Base-by-base conservation (phyloP, 2,888 invertebrate genomes). In the Orgyia antiqua region DNA sequence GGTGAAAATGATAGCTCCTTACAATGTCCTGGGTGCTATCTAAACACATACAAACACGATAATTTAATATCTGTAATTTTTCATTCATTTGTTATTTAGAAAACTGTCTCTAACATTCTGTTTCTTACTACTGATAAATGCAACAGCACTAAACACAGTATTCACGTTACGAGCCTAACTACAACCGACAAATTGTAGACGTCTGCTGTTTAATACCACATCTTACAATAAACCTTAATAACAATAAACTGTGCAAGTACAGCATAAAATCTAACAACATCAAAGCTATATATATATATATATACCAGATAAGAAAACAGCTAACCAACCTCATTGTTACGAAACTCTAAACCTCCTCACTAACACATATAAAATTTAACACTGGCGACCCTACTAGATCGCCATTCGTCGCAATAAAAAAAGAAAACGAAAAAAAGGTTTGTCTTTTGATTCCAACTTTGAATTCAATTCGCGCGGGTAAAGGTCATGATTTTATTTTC, bases 401-500 rank as follows among this genome's bases (percentile, higher is more conserved):
- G 75, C 69, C 67, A 68, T 75, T 71, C 62, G 69, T 67, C 60
- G 67, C 68, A 66, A 76, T 76, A 79, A 82, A 83, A 15, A 72
- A 73, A 54, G 33, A 28, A 31, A 43, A 37, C 27, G 66, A 63
- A 69, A 54, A 63, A 76, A 78, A 74, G 77, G 76, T 78, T 80
- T 80, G 79, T 74, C 78, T 76, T 76, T 68, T 79, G 83, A 80
- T 82, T 74, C 78, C 82, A 79, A 80, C 82, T 83, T 78, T 73
- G 78, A 73, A 80, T 79, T 80, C 83, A 82, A 86, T 84, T 71
- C 77, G 63, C 74, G 70, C 72, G 73, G 75, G 76, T 68, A 65
- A 67, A 55, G 64, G 57, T 68, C 82, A 84, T 84, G 84, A 84
- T 86, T 84, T 84, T 83, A 84, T 84, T 84, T 83, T 84, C 82